Evolutionary conservation across 2,797 vertebrate genomes (phyloP), one percentile per base, ranked within the genome.

Genomic region (Choloepus didactylus): DNA sequence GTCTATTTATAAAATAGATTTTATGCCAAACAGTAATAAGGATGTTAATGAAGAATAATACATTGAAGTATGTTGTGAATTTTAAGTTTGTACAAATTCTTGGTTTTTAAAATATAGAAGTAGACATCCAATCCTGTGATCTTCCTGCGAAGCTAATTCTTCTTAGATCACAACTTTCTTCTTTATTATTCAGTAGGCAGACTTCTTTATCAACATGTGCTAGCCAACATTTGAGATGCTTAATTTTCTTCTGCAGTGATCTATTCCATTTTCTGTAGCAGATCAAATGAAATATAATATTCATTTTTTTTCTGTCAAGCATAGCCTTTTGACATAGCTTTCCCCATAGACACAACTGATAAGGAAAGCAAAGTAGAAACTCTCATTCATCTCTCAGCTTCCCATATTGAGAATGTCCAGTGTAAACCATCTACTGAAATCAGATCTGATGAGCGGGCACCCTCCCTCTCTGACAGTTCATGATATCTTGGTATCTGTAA

Each of bases 81-180:
- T 81, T 95, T 91, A 90, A 66, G 56, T 81, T 76, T 75, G 31
- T 49, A 87, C 38, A 51, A 59, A n/a, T 89, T 95, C 69, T 88
- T 23, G 31, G 27, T 6, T 93, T 94, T 94, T 89, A 41, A 87
- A 73, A 31, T 3, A 27, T 51, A 91, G 49, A 81, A 93, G 59
- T 29, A 83, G 9, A 60, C 4, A 66, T 54, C 92, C 16, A 6
- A 62, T 70, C 38, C n/a, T 12, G 27, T 41, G 18, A 23, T 49
- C 56, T 81, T 59, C 27, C 44, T 35, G 12, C 31, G 64, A 51
- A 75, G 27, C 15, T 56, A 67, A 76, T 76, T 88, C 6, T 95
- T 80, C n/a, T 51, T 7, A 76, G 51, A 54, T 67, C 23, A 66
- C 29, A 23, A 27, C 1, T 59, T 81, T 31, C 82, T 90, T 84